phyloP scores from a whole-genome alignment of 2,888 invertebrate genomes.

The Sesamia inferens region DNA sequence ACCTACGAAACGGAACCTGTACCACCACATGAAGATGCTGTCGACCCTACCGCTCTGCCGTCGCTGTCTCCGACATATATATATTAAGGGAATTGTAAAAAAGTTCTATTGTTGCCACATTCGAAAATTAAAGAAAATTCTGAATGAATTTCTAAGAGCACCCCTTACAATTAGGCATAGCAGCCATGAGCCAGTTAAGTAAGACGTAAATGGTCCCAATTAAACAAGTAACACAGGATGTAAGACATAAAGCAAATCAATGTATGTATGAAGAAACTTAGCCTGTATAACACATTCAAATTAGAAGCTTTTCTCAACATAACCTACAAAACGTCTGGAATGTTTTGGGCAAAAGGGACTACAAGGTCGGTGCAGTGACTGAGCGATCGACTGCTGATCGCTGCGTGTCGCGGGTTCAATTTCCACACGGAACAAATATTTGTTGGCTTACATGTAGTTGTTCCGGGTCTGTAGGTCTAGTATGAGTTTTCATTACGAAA shows the following conservation, averaged over 20 bases:
- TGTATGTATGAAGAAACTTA: conserved; percentile 35
- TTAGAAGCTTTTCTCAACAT: conserved; percentile 8
- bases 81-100: not conserved
- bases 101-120: not conserved
- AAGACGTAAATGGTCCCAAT: conserved; percentile 43
- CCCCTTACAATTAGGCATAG: not conserved
- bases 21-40: too few relatives aligned
- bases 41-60: too few relatives aligned
- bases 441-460: too few relatives aligned
- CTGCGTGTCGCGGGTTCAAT: too few relatives aligned
- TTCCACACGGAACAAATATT: too few relatives aligned
- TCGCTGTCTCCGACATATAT: too few relatives aligned
- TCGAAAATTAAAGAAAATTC: too few relatives aligned
- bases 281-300: conserved; percentile 9
- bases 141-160: not conserved
- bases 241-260: conserved; percentile 30
- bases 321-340: conserved; percentile 13
- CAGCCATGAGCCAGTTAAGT: conserved; percentile 42
- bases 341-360: conserved; percentile 23
- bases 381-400: too few relatives aligned
- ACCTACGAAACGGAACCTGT: too few relatives aligned
- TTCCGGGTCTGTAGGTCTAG: too few relatives aligned
- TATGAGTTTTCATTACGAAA: too few relatives aligned
- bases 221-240: conserved; percentile 40
- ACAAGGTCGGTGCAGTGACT: too few relatives aligned